Evolutionary conservation across 2,113 vertebrate genomes (phyloP), one percentile per base, ranked within the genome.

Genomic region (Aptenodytes patagonicus): DNA sequence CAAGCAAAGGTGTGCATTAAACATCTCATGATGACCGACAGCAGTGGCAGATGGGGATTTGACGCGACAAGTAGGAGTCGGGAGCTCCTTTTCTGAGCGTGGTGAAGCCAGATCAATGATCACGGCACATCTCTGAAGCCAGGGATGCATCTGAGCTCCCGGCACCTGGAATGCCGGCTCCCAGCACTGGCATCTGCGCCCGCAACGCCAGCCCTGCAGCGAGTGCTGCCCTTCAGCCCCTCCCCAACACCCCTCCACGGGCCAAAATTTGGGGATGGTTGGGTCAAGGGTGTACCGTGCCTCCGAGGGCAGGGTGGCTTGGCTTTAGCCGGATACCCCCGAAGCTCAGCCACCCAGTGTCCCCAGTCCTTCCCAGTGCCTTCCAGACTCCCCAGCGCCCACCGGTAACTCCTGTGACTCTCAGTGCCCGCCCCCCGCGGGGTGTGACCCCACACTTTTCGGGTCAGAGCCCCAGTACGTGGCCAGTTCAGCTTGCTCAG

Each of bases 81-180:
- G 17, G 64, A 61, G 6, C n/a, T 52, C 2, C 1, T 32, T n/a
- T 15, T 29, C 29, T 2, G 1, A 44, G 55, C 16, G 13, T 1
- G 1, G 13, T 0, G 0, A 66, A 66, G 25, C 11, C 24, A 70
- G 18, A 10, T 1, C 2, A 1, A 54, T 0, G 2, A 70, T 7
- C 15, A 5, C 1, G 0, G n/a, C 15, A 25, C 2, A 1, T 15
- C 21, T 52, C 4, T 9, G 38, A 52, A 25, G 3, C 2, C 7
- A 3, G 36, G 34, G 51, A 42, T 0, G 0, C 28, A 8, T 10
- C 44, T 3, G 2, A 32, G 26, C 46, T 40, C 44, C 72, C 2
- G 1, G 13, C 15, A 24, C 12, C 26, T 16, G 49, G 49, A 42
- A 65, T 17, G 10, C 6, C 10, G 2, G 11, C 11, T 66, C 32